A percentile compares a stretch with the other conserved stretches of the same genome.
Evolutionary conservation across 2,113 vertebrate species (phyloP).

Genomic region (Scatophagus argus): DNA sequence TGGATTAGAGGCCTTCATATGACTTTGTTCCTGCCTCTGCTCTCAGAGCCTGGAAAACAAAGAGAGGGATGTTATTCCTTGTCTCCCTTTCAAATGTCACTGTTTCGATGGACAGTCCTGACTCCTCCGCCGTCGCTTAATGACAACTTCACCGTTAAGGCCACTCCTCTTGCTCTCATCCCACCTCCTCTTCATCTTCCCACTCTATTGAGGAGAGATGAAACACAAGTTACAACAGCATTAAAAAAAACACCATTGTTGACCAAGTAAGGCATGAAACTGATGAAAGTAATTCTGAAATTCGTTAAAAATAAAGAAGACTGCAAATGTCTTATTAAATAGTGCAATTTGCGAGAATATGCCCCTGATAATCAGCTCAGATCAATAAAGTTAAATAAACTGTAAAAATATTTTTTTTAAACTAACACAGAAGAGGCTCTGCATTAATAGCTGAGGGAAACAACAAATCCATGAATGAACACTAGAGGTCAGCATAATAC

Average conservation of each 20-base stretch:
- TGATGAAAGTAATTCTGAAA: background rate
- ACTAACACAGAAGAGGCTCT: background rate
- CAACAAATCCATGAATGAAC: constrained; percentile 22
- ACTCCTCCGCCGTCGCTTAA: constrained; percentile 79
- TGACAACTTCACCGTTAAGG: constrained; percentile 71
- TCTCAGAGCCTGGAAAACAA: constrained; percentile 49
- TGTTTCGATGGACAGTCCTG: constrained; percentile 69
- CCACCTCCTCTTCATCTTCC: constrained; percentile 74
- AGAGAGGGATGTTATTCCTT: constrained; percentile 49
- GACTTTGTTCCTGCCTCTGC: constrained; percentile 55
- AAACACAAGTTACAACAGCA: constrained; percentile 5
- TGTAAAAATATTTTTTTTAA: background rate
- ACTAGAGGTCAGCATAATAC: constrained; percentile 68
- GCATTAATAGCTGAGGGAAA: background rate
- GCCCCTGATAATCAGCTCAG: background rate
- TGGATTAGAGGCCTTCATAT: constrained; percentile 53
- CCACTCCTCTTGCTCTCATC: constrained; percentile 61
- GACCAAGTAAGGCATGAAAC: background rate
- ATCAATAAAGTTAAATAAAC: background rate
- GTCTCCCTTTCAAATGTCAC: constrained; percentile 37
- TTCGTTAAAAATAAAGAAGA: no score
- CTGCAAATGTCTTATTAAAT: background rate
- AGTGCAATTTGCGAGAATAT: background rate
- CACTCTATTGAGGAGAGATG: constrained; percentile 64
- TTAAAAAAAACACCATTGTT: background rate